phyloP scores from a whole-genome alignment of 2,888 invertebrate species.

The Cylindroiulus punctatus region DNA sequence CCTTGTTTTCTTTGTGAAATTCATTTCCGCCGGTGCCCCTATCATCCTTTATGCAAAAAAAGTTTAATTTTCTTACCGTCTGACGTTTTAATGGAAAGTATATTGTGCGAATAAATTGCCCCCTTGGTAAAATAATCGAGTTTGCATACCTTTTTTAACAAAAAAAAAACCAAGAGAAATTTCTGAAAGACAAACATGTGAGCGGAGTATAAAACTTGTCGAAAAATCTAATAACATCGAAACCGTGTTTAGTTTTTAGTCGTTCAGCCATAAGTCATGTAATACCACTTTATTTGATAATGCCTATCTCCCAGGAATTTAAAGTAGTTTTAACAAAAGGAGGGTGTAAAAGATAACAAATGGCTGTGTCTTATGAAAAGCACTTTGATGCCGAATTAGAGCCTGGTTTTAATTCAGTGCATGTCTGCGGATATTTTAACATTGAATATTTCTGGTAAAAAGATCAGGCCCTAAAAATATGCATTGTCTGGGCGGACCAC shows the following conservation, averaged over 20 bases:
- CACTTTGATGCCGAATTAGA: slow-evolving; percentile 38
- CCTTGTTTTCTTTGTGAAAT: background rate
- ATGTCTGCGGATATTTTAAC: background rate
- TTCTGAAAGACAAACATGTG: slow-evolving; percentile 8
- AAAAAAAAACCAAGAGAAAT: background rate
- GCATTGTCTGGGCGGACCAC: background rate
- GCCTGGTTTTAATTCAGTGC: background rate
- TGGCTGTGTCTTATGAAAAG: slow-evolving; percentile 25
- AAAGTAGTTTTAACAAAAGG: slow-evolving; percentile 42
- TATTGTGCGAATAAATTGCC: slow-evolving; percentile 42
- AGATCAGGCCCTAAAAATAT: background rate
- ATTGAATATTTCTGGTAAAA: background rate
- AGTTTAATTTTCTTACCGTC: slow-evolving; percentile 15
- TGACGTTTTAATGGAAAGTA: slow-evolving; percentile 42
- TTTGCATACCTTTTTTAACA: slow-evolving; percentile 10
- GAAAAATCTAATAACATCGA: slow-evolving; percentile 42
- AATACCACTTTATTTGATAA: slow-evolving; percentile 38
- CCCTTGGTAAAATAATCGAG: slow-evolving; percentile 23
- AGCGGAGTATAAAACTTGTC: background rate
- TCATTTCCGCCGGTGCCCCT: slow-evolving; percentile 42
- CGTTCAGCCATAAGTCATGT: slow-evolving; percentile 23
- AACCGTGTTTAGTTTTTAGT: slow-evolving; percentile 21
- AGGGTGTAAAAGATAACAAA: slow-evolving; percentile 38
- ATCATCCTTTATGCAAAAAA: slow-evolving; percentile 20
- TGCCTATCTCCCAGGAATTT: slow-evolving; percentile 30